Conservation (phyloP, 92 coral and sea anemone species). For the Zoanthus gigantus region DNA sequence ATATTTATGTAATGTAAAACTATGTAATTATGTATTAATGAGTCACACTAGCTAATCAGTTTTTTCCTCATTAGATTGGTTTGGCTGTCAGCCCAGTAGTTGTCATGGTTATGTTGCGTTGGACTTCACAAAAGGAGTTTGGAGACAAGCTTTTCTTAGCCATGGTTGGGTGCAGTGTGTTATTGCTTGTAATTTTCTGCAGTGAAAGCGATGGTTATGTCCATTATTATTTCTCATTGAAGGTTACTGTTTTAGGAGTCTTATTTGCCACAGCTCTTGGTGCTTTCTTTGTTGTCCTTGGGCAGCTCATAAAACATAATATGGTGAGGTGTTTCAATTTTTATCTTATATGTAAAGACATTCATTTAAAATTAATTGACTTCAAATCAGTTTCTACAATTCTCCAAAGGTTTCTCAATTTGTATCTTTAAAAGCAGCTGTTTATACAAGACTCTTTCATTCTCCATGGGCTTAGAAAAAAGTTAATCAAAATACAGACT, state of each 20-base stretch:
- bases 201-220: constrained; percentile 28
- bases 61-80: constrained; percentile 10
- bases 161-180: constrained; percentile 14
- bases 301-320: neutral
- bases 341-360: too few species aligned
- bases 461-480: too few species aligned
- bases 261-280: constrained; percentile 20
- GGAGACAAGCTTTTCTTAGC: neutral
- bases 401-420: too few species aligned
- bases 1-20: too few species aligned
- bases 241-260: neutral
- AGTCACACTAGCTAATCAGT: too few species aligned
- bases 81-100: constrained; percentile 31
- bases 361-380: too few species aligned
- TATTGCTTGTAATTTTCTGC: constrained; percentile 10
- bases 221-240: constrained; percentile 33
- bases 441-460: too few species aligned
- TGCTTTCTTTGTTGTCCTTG: neutral
- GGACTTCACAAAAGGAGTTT: constrained; percentile 5
- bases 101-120: constrained; percentile 5
- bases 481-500: too few species aligned
- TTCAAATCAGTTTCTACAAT: too few species aligned
- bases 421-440: too few species aligned
- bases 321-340: too few species aligned
- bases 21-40: too few species aligned